A percentile compares a stretch with the other conserved stretches of the same genome.
Conservation (phyloP, 2,888 invertebrate genomes). For the Pammene fasciana region DNA sequence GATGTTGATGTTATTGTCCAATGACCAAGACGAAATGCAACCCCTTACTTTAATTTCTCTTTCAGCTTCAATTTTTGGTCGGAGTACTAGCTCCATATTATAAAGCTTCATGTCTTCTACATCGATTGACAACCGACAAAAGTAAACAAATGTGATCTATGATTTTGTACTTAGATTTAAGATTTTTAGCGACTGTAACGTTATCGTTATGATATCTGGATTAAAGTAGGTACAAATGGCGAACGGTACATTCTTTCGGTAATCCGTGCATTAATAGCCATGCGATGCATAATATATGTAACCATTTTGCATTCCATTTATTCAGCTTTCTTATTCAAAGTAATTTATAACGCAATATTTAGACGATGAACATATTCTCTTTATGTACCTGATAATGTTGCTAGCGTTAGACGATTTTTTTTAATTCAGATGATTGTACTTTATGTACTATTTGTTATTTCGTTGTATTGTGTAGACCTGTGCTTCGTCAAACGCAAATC, state of each 20-base stretch:
- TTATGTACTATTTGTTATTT: constrained; percentile 2
- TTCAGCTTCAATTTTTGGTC: no score
- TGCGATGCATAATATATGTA: constrained; percentile 8
- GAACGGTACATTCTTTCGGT: constrained; percentile 20
- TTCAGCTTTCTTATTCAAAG: constrained; percentile 27
- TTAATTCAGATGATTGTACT: constrained; percentile 6
- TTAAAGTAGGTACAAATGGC: background rate
- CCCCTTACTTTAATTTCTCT: no score
- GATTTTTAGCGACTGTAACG: constrained; percentile 26
- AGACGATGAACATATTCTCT: constrained; percentile 26
- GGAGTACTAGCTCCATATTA: no score
- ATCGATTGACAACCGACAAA: constrained; percentile 28
- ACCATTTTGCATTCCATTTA: constrained; percentile 26
- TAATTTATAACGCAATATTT: constrained; percentile 31
- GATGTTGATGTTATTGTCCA: no score
- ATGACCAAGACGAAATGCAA: no score
- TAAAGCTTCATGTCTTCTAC: constrained; percentile 4
- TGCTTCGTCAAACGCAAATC: no score
- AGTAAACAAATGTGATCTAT: constrained; percentile 34
- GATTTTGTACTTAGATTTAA: constrained; percentile 38
- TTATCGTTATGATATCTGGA: background rate
- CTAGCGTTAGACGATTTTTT: no score
- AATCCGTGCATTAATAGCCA: constrained; percentile 4
- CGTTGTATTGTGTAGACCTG: no score
- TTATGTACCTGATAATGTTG: constrained; percentile 38